Evolutionary conservation across 1,140 invertebrate species (phyloP), one percentile per base, ranked within the genome.

Genomic region (Chironomus tepperi): DNA sequence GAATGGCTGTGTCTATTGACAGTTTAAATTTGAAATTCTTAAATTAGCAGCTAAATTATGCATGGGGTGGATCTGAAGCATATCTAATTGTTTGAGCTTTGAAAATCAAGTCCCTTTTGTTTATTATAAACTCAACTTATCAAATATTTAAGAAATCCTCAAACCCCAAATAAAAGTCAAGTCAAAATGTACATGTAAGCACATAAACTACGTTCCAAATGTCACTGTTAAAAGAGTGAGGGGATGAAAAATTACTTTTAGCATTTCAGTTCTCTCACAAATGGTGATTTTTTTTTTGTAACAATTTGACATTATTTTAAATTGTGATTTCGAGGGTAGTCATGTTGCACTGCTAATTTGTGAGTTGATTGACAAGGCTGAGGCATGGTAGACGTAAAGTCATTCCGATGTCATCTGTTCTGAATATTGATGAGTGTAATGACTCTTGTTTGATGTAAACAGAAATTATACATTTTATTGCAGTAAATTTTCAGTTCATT

Each of bases 281-380:
- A 57, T 57, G 47, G 47, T 70, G 65, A 70, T 70, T 70, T 70
- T 70, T 70, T 70, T 70, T 70, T 70, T 70, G 47, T 21, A 70
- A 70, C 65, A 70, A 18, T 70, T 70, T 70, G 65, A 70, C 65
- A 70, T 70, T 70, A 19, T 57, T 57, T 57, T 57, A 57, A 57
- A 57, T 15, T n/a, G 47, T 57, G 47, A 57, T 57, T 12, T 15
- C 15, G 15, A 47, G 8, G 15, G 43, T 47, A 70, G 19, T 18
- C 65, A 70, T 70, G 16, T 18, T 70, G 10, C 18, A 21, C 18
- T 70, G 65, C 65, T 70, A 70, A 70, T 70, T 70, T 70, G 65
- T 7, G 65, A 70, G 65, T 70, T 70, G 65, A 70, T 70, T 70
- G 65, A 70, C 65, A 21, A 19, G 16, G 7, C 16, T 18, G 18